Evolutionary conservation across 2,797 vertebrate species (phyloP).

Genomic region (Passerculus sandwichensis): DNA sequence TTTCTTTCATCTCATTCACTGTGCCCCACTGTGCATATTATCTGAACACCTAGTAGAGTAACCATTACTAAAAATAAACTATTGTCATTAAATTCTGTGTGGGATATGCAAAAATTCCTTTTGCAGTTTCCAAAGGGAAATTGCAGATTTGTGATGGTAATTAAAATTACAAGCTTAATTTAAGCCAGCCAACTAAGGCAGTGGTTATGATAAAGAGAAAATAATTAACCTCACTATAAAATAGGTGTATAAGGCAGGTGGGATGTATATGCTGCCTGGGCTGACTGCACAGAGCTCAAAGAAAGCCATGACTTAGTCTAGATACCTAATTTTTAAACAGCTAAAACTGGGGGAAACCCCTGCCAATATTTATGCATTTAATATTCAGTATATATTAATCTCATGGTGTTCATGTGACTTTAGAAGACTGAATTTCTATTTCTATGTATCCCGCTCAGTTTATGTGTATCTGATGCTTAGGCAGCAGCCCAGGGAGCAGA

Average conservation of each 20-base stretch:
- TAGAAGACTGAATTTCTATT: neutral
- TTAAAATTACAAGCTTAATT: conserved; percentile 10
- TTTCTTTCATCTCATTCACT: neutral
- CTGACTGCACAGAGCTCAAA: neutral
- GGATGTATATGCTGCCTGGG: neutral
- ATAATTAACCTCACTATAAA: neutral
- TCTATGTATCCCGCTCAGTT: neutral
- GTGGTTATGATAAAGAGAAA: neutral
- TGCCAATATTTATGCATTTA: neutral
- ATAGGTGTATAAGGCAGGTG: neutral
- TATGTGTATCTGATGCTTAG: neutral
- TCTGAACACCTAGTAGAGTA: neutral
- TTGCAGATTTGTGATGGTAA: conserved; percentile 1
- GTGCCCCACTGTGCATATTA: neutral
- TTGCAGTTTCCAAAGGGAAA: neutral
- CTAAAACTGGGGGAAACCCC: neutral
- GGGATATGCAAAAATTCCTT: neutral
- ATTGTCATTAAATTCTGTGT: neutral
- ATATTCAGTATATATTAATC: neutral
- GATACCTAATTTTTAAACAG: neutral
- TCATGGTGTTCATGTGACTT: neutral
- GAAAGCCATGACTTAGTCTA: neutral
- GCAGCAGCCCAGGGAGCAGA: neutral
- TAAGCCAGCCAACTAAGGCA: neutral
- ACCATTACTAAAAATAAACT: neutral